Conservation (phyloP, 2,113 vertebrate genomes). For the Chaetura pelagica region DNA sequence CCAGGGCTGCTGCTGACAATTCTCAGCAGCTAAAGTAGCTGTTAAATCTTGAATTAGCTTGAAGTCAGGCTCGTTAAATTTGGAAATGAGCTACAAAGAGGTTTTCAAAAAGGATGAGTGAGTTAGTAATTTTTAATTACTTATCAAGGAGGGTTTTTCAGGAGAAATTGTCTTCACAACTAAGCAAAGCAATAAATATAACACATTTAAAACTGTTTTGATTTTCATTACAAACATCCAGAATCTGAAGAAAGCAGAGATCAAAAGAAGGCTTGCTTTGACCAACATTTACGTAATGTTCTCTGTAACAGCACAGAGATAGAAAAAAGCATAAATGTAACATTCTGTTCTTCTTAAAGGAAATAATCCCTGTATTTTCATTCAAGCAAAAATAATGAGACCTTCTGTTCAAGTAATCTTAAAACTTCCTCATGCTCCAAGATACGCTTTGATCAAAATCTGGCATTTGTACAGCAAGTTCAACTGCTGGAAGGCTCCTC, state of each 20-base stretch:
- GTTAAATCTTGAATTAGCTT: background rate
- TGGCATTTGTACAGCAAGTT: background rate
- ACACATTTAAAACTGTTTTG: background rate
- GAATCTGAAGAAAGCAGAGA: background rate
- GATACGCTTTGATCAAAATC: background rate
- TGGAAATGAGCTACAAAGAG: background rate
- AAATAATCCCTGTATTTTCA: background rate
- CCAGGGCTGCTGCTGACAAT: background rate
- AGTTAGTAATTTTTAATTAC: conserved; percentile 36
- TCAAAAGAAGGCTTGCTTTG: background rate
- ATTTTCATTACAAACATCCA: background rate
- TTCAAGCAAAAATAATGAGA: conserved; percentile 15
- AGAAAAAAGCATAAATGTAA: background rate
- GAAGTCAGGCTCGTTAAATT: conserved; percentile 33
- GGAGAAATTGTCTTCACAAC: background rate
- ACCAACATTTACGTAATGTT: background rate
- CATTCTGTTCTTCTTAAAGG: background rate
- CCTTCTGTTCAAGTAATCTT: background rate
- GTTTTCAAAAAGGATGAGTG: background rate
- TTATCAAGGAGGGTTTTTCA: background rate
- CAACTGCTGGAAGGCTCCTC: background rate
- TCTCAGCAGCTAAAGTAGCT: background rate
- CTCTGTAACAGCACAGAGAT: background rate
- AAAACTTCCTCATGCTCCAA: background rate
- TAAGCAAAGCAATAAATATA: background rate